Evolutionary conservation across 2,888 invertebrate genomes (phyloP).

Genomic region (Electrophaes corylata): DNA sequence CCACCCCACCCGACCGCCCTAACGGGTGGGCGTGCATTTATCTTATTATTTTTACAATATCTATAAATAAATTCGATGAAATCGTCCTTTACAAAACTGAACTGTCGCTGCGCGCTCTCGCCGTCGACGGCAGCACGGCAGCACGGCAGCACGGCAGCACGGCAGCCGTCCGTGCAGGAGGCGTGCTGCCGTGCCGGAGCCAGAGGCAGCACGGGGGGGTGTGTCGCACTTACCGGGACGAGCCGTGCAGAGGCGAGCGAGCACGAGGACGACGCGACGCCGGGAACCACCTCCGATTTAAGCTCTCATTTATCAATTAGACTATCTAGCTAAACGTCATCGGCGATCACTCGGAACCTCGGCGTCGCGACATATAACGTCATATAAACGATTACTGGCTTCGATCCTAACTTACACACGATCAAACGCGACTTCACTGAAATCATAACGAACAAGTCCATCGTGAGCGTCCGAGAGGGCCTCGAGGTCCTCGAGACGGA

Average conservation of each 20-base stretch:
- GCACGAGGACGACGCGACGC: slow-evolving; percentile 49
- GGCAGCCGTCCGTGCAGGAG: neutral
- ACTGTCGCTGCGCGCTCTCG: slow-evolving; percentile 55
- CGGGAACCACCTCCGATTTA: slow-evolving; percentile 67
- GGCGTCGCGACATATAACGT: slow-evolving; percentile 61
- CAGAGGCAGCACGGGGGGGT: slow-evolving; percentile 24
- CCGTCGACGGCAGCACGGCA: slow-evolving; percentile 37
- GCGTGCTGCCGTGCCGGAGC: slow-evolving; percentile 11
- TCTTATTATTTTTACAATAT: slow-evolving; percentile 80
- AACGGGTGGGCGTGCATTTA: slow-evolving; percentile 72
- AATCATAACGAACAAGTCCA: slow-evolving; percentile 70
- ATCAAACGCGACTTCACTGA: slow-evolving; percentile 70
- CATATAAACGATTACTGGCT: slow-evolving; percentile 77
- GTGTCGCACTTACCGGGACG: slow-evolving; percentile 61
- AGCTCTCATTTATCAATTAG: slow-evolving; percentile 77
- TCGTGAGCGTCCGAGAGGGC: slow-evolving; percentile 54
- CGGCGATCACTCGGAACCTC: slow-evolving; percentile 69
- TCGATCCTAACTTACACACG: slow-evolving; percentile 74
- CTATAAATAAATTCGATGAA: slow-evolving; percentile 84
- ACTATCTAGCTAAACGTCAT: slow-evolving; percentile 73
- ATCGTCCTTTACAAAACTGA: slow-evolving; percentile 76
- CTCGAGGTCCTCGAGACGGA: slow-evolving; percentile 44
- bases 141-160: slow-evolving; percentile 31
- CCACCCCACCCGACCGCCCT: slow-evolving; percentile 78
- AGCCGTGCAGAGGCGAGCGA: slow-evolving; percentile 46